Evolutionary conservation across 2,797 vertebrate genomes (phyloP).

Genomic region (Selene dorsalis): DNA sequence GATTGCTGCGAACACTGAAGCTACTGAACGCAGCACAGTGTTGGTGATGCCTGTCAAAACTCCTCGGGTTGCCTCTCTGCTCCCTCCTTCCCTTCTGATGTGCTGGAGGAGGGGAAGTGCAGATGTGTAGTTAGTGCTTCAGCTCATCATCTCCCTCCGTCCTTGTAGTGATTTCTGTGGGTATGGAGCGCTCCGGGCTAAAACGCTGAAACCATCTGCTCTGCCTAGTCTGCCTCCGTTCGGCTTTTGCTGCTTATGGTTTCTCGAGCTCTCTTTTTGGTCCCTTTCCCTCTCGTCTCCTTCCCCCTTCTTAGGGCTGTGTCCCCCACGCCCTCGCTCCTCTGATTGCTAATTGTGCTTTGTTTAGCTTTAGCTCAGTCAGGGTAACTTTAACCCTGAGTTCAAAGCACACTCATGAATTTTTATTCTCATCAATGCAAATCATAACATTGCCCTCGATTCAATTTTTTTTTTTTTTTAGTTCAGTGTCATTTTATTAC

Average conservation of each 20-base stretch:
- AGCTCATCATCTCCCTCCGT: slow-evolving; percentile 60
- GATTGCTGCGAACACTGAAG: slow-evolving; percentile 49
- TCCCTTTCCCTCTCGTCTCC: slow-evolving; percentile 12
- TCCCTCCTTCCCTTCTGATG: slow-evolving; percentile 44
- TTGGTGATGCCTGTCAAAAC: slow-evolving; percentile 64
- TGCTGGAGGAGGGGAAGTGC: slow-evolving; percentile 66
- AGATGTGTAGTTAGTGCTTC: slow-evolving; percentile 72
- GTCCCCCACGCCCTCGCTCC: neutral
- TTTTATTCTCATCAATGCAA: neutral
- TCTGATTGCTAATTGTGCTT: slow-evolving; percentile 30
- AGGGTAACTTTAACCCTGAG: slow-evolving; percentile 11
- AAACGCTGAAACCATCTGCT: slow-evolving; percentile 80
- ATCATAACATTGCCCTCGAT: slow-evolving; percentile 23
- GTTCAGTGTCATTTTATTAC: neutral
- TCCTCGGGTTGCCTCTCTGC: slow-evolving; percentile 47
- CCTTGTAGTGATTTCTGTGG: slow-evolving; percentile 71
- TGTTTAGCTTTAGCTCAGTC: slow-evolving; percentile 38
- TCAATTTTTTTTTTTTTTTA: slow-evolving; percentile 9
- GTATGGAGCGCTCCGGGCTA: slow-evolving; percentile 72
- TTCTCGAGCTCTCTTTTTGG: slow-evolving; percentile 37
- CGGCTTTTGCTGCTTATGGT: slow-evolving; percentile 47
- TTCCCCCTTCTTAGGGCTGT: slow-evolving; percentile 10
- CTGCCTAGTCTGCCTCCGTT: slow-evolving; percentile 60
- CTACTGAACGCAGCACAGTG: slow-evolving; percentile 35
- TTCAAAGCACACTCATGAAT: slow-evolving; percentile 28